Base-by-base conservation (phyloP, 1,140 invertebrate genomes). In the Hyles euphorbiae region DNA sequence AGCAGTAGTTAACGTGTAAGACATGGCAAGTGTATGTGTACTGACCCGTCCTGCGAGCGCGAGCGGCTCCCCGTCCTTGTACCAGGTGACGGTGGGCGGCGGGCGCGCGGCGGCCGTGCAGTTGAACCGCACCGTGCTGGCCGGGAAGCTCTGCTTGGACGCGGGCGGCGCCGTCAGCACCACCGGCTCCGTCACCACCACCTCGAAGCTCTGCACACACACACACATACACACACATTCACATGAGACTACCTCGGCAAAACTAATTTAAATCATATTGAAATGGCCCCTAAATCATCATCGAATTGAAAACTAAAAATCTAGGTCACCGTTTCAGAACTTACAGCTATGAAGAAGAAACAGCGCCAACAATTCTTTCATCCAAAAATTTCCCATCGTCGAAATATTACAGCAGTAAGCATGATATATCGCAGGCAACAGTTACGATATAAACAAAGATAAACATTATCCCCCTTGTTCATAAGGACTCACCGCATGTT, bases 101-200 rank as follows among this genome's bases (percentile, higher is more conserved):
- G 93, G 93, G 60, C 89, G 89, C 0, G 93, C 94, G 6, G 88
- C 87, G 0, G 92, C 93, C 10, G 92, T 91, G 79, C 94, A 94
- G 76, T 93, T 93, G 63, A 95, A 88, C 5, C 88, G 65, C 1
- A 90, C 85, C 2, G 86, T 89, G 52, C 78, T 78, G 0, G 87
- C 88, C 0, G 73, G 64, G 8, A 77, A 66, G 7, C 68, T 75
- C 61, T 86, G 71, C 57, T 84, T 85, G 0, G 83, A 81, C 0
- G 54, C 8, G 1, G 88, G 88, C 0, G 77, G 80, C 11, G 81
- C 53, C 5, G 69, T 81, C 48, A 89, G 80, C 33, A 36, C 58
- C 4, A 74, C 78, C 6, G 80, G 73, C 56, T 73, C 70, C 0
- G 62, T 68, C n/a, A 83, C 22, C 0, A 70, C 65, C 33, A 87